A percentile compares a stretch with the other conserved stretches of the same genome.
phyloP scores from a whole-genome alignment of 2,888 invertebrate genomes.

The Brenthis daphne region DNA sequence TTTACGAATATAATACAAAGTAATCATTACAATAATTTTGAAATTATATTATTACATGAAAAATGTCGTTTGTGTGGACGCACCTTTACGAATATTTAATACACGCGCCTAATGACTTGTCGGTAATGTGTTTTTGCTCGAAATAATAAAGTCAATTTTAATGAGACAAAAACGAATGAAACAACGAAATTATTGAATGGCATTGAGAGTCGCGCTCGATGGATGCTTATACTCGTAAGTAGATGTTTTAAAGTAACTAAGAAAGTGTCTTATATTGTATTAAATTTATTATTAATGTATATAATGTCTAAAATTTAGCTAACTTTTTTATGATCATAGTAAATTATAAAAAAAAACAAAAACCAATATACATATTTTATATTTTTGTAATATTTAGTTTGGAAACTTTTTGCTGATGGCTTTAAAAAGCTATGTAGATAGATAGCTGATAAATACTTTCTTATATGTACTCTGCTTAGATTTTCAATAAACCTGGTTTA shows the following conservation, averaged over 20 bases:
- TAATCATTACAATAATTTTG: neutral
- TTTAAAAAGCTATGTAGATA: no score
- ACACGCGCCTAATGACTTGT: slow-evolving; percentile 16
- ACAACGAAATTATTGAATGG: slow-evolving; percentile 18
- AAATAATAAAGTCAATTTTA: slow-evolving; percentile 24
- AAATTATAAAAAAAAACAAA: neutral
- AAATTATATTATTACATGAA: neutral
- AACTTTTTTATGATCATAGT: neutral
- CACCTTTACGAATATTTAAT: slow-evolving; percentile 13
- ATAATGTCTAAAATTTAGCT: neutral
- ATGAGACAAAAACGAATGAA: slow-evolving; percentile 27
- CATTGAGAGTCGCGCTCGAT: slow-evolving; percentile 12
- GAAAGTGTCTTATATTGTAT: neutral
- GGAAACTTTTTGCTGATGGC: no score
- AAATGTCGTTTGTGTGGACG: neutral
- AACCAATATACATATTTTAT: no score
- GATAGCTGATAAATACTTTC: no score
- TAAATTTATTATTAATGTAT: no score
- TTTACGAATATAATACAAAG: no score
- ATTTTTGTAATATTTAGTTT: no score
- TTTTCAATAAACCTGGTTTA: no score
- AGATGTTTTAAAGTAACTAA: neutral
- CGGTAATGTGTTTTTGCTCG: slow-evolving; percentile 15
- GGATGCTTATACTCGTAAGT: neutral
- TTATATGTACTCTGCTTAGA: no score